Evolutionary conservation across 2,113 vertebrate species (phyloP), one percentile per base, ranked within the genome.

Genomic region (Chaetorhynchus papuensis): DNA sequence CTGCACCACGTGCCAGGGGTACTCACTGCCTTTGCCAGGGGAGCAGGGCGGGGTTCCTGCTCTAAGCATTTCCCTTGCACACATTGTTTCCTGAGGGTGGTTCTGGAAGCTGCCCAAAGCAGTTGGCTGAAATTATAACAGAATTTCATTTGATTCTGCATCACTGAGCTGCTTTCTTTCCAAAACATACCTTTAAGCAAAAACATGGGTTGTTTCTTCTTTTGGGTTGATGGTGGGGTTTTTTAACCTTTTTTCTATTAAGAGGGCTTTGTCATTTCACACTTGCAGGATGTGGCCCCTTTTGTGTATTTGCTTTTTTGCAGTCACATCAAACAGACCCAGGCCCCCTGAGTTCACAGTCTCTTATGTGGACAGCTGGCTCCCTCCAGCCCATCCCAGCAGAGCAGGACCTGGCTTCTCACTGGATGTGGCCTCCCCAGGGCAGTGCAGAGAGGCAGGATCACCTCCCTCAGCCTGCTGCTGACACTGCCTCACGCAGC

Each of bases 291-390:
- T 10, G 20, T 35, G 44, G 27, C 27, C 31, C 20, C 11, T 49
- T 63, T 53, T 10, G 10, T 33, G 20, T 23, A 2, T 37, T 13
- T 77, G 57, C 47, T 54, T 14, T 88, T 81, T 54, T 63, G 35
- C 79, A 63, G 69, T 27, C 15, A 11, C 27, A 2, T 1, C 0
- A 2, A 19, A 37, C 68, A 76, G 75, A 18, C 8, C 3, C 23
- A 41, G 42, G 23, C 7, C 13, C 12, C 10, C 7, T 13, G 9
- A 26, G 9, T 4, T 24, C 49, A 10, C 2, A 28, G 1, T 6
- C 1, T 2, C 23, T 7, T 10, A 27, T 27, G 35, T 30, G 8
- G 70, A 9, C 37, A 57, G 78, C 65, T 15, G 33, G 31, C 11
- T 66, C 27, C 50, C 44, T 65, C 37, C 52, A 37, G 59, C 27